Percentiles rank a stretch among this genome's conserved stretches.
phyloP scores from a whole-genome alignment of 2,113 vertebrate species.

The Podarcis cretensis region DNA sequence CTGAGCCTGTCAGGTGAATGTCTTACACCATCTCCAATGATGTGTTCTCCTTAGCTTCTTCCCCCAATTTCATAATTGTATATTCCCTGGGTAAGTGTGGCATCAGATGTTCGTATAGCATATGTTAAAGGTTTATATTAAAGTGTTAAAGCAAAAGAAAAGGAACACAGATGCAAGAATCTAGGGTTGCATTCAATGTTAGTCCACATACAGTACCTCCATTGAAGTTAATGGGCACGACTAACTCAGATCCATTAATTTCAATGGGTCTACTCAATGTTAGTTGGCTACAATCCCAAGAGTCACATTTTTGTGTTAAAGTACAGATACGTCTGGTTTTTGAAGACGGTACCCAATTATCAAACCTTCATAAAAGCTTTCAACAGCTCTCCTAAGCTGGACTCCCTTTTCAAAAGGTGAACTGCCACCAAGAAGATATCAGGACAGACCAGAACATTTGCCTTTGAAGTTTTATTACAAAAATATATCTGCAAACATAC shows the following conservation, averaged over 20 bases:
- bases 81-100: background rate
- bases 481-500: slow-evolving; percentile 88
- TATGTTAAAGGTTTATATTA: background rate
- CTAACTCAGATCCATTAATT: too few species aligned
- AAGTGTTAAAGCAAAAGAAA: background rate
- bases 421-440: slow-evolving; percentile 47
- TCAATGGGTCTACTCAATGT: too few species aligned
- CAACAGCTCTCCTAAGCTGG: slow-evolving; percentile 6
- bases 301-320: background rate
- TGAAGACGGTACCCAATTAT: background rate
- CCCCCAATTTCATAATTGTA: background rate
- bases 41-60: background rate
- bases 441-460: slow-evolving; percentile 78
- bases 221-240: too few species aligned
- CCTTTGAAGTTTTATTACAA: slow-evolving; percentile 86
- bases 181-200: too few species aligned
- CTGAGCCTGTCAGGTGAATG: background rate
- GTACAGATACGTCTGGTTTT: background rate
- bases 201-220: too few species aligned
- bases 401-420: slow-evolving; percentile 41
- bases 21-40: background rate
- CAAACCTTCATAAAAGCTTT: background rate
- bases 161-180: background rate
- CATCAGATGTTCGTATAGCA: background rate
- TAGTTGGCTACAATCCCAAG: too few species aligned